Evolutionary conservation across 53 echinoderm and acorn worm species (phyloP).

Genomic region (Actinopyga echinites): DNA sequence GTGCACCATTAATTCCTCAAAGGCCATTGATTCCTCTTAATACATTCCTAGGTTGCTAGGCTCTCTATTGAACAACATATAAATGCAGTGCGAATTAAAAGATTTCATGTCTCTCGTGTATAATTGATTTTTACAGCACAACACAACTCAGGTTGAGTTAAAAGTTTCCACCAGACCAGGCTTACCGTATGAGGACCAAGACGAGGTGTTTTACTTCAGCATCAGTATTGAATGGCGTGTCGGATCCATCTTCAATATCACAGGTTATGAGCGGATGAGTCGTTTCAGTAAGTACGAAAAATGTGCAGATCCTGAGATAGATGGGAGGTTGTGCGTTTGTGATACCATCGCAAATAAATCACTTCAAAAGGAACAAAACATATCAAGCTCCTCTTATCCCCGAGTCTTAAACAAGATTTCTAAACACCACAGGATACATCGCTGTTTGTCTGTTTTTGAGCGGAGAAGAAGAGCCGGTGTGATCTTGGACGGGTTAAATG

Average conservation of each 20-base stretch:
- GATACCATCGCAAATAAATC: not conserved
- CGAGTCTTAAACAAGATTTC: conserved; percentile 8
- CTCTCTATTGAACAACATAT: too few relatives aligned
- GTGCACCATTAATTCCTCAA: too few relatives aligned
- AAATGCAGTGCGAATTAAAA: not conserved
- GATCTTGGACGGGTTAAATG: not conserved
- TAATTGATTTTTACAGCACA: conserved; percentile 22
- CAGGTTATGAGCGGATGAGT: conserved; percentile 77
- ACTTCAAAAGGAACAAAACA: not conserved
- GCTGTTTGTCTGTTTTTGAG: not conserved
- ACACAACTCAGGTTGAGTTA: conserved; percentile 56
- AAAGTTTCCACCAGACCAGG: conserved; percentile 60
- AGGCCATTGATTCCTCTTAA: too few relatives aligned
- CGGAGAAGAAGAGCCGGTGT: not conserved
- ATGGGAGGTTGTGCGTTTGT: conserved; percentile 71
- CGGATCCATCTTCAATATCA: conserved; percentile 23
- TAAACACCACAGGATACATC: not conserved
- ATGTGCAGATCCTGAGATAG: conserved; percentile 63
- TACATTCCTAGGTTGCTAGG: too few relatives aligned
- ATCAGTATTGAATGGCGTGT: conserved; percentile 2
- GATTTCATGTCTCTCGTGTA: not conserved
- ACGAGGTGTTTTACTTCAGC: conserved; percentile 69
- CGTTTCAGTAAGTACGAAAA: conserved; percentile 69
- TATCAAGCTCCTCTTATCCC: not conserved
- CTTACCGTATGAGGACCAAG: conserved; percentile 35